Conservation (phyloP, 2,113 vertebrate genomes). For the Acrocephalus arundinaceus region DNA sequence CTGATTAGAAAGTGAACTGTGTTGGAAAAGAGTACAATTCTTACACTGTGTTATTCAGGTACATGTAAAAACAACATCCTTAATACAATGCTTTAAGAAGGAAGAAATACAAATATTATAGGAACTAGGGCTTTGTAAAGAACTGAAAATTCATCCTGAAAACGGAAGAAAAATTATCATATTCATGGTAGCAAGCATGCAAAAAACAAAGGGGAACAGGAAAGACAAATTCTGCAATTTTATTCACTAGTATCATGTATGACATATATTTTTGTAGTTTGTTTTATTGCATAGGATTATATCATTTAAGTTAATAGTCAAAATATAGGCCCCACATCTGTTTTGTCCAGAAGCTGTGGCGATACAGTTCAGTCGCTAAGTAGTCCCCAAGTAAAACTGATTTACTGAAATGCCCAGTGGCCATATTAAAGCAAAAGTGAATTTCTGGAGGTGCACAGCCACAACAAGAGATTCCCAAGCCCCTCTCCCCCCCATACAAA, state of each 20-base stretch:
- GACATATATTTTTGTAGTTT: not conserved
- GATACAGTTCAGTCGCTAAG: not conserved
- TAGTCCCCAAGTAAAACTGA: not conserved
- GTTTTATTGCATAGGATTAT: not conserved
- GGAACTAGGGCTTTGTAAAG: not conserved
- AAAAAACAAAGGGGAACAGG: not conserved
- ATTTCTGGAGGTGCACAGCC: not conserved
- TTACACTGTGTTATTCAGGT: not conserved
- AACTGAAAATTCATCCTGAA: not conserved
- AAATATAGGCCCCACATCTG: not conserved
- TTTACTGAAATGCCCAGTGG: not conserved
- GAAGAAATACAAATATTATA: not conserved
- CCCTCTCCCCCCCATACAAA: accelerated
- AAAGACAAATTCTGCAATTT: not conserved
- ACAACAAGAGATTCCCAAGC: too few relatives aligned
- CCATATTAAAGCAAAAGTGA: not conserved
- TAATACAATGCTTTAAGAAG: not conserved
- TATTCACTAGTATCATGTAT: not conserved
- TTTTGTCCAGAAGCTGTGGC: not conserved
- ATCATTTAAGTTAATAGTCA: not conserved
- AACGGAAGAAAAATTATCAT: not conserved
- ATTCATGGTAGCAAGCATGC: not conserved
- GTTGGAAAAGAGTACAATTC: not conserved
- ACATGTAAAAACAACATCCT: not conserved
- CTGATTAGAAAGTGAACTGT: not conserved